phyloP scores from a whole-genome alignment of 2,888 invertebrate species.

The Metallyticus violacea region DNA sequence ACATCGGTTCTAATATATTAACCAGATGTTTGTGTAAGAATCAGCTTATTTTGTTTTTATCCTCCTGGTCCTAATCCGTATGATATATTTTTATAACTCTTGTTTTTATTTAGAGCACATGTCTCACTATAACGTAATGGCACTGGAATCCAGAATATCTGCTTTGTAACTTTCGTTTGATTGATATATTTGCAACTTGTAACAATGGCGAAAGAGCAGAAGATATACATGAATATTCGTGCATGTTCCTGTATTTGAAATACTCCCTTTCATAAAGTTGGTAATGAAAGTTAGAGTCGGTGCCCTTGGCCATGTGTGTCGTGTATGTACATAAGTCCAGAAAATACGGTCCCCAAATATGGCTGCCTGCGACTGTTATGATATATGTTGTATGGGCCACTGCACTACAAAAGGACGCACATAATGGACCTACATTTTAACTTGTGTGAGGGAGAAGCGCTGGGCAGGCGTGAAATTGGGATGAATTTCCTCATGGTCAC shows the following conservation, averaged over 20 bases:
- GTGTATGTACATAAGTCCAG: neutral
- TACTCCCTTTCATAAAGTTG: too few relatives aligned
- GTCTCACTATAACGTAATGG: too few relatives aligned
- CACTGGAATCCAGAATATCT: too few relatives aligned
- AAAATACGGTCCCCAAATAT: neutral
- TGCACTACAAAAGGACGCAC: neutral
- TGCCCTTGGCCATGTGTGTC: neutral
- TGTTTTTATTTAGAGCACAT: too few relatives aligned
- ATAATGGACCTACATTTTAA: slow-evolving; percentile 8
- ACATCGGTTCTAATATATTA: too few relatives aligned
- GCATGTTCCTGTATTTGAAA: neutral
- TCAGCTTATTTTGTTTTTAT: too few relatives aligned
- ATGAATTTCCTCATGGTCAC: slow-evolving; percentile 16
- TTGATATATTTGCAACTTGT: too few relatives aligned
- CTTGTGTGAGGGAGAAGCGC: neutral
- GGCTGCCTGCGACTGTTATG: neutral
- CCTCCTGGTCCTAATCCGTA: too few relatives aligned
- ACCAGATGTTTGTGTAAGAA: too few relatives aligned
- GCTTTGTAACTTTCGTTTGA: too few relatives aligned
- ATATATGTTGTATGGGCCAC: neutral
- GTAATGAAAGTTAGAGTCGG: neutral
- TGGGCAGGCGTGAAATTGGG: slow-evolving; percentile 16
- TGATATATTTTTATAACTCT: too few relatives aligned
- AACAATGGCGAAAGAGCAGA: neutral
- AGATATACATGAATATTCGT: neutral